These are phyloP conservation scores for Pangasius larnaudii DNA, from an alignment of 2,797 vertebrate genomes.

Conservation along the genomic window DNA sequence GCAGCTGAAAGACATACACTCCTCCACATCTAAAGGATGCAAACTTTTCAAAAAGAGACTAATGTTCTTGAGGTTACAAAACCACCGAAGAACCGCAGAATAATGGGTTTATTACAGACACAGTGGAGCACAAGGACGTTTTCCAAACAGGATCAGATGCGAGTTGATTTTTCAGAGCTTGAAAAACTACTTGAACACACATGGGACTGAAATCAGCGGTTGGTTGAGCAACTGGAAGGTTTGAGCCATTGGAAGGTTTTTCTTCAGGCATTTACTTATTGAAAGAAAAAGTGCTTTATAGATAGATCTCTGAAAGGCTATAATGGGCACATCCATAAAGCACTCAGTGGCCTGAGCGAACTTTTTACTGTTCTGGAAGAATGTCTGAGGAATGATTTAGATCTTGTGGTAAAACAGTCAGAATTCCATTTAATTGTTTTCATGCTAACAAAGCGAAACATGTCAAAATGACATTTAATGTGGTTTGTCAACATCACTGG, in stretches of 20 bases:
- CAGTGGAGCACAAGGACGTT: slow-evolving; percentile 21
- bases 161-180: slow-evolving; percentile 14
- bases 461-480: neutral
- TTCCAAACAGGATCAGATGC: slow-evolving; percentile 19
- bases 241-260: neutral
- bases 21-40: slow-evolving; percentile 57
- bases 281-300: slow-evolving; percentile 1
- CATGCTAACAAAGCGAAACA: slow-evolving; percentile 3
- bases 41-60: slow-evolving; percentile 52
- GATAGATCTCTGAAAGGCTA: neutral
- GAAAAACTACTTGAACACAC: slow-evolving; percentile 22
- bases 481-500: neutral
- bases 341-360: neutral
- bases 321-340: neutral
- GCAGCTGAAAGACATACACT: slow-evolving; percentile 55
- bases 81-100: slow-evolving; percentile 46
- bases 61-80: slow-evolving; percentile 62
- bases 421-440: neutral
- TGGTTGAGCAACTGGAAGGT: neutral
- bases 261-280: neutral
- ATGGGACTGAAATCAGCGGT: slow-evolving; percentile 13
- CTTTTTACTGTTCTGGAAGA: neutral
- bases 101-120: slow-evolving; percentile 29
- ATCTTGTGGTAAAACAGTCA: neutral
- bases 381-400: slow-evolving; percentile 3